phyloP scores from a whole-genome alignment of 1,140 invertebrate species.

The Hyles vespertilio region DNA sequence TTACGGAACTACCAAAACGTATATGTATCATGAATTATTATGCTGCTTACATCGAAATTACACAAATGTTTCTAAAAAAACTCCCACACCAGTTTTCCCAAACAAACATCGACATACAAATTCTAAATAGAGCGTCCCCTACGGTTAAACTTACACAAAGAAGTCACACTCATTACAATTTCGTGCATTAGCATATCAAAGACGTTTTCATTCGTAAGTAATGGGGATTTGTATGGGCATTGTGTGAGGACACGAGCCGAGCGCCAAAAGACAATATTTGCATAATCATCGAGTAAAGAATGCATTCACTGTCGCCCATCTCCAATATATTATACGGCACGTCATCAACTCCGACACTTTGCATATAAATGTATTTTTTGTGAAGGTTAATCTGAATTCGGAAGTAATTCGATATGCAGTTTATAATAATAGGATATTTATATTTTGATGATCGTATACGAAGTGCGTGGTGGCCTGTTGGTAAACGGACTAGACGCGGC shows the following conservation, averaged over 20 bases:
- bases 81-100: not conserved
- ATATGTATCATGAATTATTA: too few species aligned
- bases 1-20: not conserved
- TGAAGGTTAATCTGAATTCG: not conserved
- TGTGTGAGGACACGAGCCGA: conserved; percentile 24
- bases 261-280: conserved; percentile 41
- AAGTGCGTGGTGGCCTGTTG: too few species aligned
- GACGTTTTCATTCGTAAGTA: conserved; percentile 18
- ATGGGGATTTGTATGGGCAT: conserved; percentile 27
- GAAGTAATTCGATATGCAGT: conserved; percentile 1
- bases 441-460: too few species aligned
- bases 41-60: too few species aligned
- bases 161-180: conserved; percentile 13
- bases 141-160: not conserved
- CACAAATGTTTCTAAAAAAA: not conserved
- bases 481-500: too few species aligned
- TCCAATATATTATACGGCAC: conserved; percentile 30
- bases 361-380: not conserved
- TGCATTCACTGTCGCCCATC: conserved; percentile 29
- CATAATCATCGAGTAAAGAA: conserved; percentile 45
- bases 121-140: too few species aligned
- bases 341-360: conserved; percentile 13
- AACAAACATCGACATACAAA: too few species aligned
- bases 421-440: too few species aligned
- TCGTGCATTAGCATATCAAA: conserved; percentile 30